These are phyloP conservation scores for Syrmaticus mikado DNA, from an alignment of 2,113 vertebrate species.

Conservation along the genomic window DNA sequence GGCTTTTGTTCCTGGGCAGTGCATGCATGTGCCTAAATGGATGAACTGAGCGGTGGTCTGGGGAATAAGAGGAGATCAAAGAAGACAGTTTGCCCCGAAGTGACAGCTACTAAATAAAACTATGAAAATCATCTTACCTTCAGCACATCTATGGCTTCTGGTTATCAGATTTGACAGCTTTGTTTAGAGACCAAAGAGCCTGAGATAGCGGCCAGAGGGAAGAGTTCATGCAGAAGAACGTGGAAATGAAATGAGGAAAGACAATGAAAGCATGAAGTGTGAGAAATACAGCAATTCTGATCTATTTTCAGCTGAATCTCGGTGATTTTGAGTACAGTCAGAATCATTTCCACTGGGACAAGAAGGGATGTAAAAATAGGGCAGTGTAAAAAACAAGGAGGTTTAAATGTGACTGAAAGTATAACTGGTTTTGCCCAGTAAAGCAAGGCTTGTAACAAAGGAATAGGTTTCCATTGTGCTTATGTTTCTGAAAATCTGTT, in stretches of 20 bases:
- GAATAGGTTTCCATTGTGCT: neutral
- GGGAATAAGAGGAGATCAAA: neutral
- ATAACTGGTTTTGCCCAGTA: neutral
- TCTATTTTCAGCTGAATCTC: neutral
- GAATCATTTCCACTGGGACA: neutral
- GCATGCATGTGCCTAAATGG: neutral
- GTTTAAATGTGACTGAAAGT: neutral
- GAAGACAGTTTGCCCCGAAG: neutral
- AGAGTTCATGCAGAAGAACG: neutral
- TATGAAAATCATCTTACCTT: neutral
- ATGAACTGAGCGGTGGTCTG: neutral
- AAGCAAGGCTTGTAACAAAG: neutral
- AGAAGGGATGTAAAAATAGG: neutral
- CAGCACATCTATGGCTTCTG: neutral
- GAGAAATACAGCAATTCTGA: neutral
- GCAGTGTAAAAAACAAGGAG: neutral
- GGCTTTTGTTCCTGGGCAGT: neutral
- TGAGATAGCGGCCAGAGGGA: neutral
- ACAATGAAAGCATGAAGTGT: neutral
- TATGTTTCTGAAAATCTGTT: neutral
- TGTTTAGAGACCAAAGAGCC: neutral
- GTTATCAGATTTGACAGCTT: neutral
- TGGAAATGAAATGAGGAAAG: neutral
- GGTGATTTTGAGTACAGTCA: neutral
- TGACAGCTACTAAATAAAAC: neutral